A percentile compares a stretch with the other conserved stretches of the same genome.
phyloP scores from a whole-genome alignment of 2,888 invertebrate species.

The Didymodactylos carnosus region DNA sequence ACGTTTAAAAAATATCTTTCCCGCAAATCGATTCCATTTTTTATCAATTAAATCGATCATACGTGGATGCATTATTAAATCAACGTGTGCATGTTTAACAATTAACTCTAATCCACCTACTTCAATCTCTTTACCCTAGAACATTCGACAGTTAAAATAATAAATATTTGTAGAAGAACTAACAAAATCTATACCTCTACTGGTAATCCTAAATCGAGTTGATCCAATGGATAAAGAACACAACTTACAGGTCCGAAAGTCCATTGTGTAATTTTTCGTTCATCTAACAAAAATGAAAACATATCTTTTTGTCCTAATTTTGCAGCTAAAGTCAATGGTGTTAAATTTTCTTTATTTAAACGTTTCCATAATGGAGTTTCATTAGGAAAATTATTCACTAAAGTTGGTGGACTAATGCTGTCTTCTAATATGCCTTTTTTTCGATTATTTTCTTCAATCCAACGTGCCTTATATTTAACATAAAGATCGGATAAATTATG shows the following conservation, averaged over 20 bases:
- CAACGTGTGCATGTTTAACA: background rate
- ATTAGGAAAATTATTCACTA: too few species aligned
- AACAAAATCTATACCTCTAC: background rate
- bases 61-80: background rate
- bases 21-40: background rate
- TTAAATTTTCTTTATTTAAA: conserved; percentile 53
- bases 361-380: background rate
- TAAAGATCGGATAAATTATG: background rate
- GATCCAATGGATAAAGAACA: conserved; percentile 79
- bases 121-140: background rate
- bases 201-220: conserved; percentile 43
- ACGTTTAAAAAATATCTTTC: background rate
- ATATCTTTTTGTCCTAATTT: conserved; percentile 71
- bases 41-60: background rate
- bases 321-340: conserved; percentile 75
- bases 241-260: conserved; percentile 81
- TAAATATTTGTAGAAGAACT: background rate
- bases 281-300: conserved; percentile 86
- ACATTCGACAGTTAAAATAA: too few species aligned
- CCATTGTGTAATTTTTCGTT: conserved; percentile 89
- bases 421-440: background rate
- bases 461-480: background rate
- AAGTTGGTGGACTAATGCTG: too few species aligned
- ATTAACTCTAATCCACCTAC: background rate
- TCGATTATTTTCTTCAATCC: background rate